A percentile compares a stretch with the other conserved stretches of the same genome.
Evolutionary conservation across 2,888 invertebrate genomes (phyloP).

Genomic region (Troides aeacus): DNA sequence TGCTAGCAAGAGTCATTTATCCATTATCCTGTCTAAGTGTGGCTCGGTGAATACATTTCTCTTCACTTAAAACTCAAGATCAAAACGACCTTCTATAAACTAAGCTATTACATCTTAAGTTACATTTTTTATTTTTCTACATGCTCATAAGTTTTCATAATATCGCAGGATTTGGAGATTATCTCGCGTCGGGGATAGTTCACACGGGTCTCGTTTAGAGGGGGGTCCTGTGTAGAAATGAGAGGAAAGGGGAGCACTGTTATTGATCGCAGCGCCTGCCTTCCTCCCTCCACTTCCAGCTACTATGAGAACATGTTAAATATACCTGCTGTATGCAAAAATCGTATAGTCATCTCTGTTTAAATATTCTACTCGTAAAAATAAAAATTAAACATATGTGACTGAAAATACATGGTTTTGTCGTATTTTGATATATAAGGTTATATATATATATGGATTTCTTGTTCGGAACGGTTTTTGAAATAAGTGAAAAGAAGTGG

Average conservation of each 20-base stretch:
- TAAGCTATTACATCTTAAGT: neutral
- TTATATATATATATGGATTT: too few relatives aligned
- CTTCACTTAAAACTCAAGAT: too few relatives aligned
- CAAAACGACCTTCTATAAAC: too few relatives aligned
- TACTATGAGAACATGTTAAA: neutral
- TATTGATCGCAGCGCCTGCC: conserved; percentile 31
- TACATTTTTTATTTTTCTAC: neutral
- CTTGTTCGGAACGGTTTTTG: too few relatives aligned
- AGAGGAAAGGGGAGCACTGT: conserved; percentile 1
- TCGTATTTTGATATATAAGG: too few relatives aligned
- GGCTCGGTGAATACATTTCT: too few relatives aligned
- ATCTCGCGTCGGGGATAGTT: neutral
- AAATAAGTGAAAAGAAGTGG: too few relatives aligned
- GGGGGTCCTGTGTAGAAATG: conserved; percentile 3
- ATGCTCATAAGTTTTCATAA: neutral
- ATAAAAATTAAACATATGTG: too few relatives aligned
- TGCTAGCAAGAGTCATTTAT: too few relatives aligned
- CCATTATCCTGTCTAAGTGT: too few relatives aligned
- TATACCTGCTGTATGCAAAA: conserved; percentile 2
- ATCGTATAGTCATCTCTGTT: neutral
- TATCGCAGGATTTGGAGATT: conserved; percentile 5
- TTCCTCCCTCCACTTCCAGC: conserved; percentile 7
- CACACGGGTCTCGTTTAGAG: conserved; percentile 12
- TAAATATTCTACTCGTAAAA: neutral
- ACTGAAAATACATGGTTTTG: too few relatives aligned